Base-by-base conservation (phyloP, 2,113 vertebrate species). In the Malurus alboscapulatus region DNA sequence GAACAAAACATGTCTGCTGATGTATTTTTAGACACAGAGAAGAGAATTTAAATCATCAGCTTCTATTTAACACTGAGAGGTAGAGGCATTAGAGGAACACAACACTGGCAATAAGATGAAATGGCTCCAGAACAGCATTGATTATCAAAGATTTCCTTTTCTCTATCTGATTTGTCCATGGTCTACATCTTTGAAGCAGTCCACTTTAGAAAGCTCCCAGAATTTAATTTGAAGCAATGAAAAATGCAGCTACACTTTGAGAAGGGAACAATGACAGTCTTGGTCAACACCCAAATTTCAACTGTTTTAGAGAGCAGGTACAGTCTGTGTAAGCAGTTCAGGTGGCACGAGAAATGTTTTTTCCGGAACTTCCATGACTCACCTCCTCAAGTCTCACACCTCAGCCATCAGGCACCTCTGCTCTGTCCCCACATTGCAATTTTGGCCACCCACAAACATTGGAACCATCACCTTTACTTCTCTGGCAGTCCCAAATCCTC, bases 321-420 rank as follows among this genome's bases (percentile, higher is more conserved):
- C 8, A 13, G 34, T 6, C 71, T 16, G 21, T 4, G 1, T 16
- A 65, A 72, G 36, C 40, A 90, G 44, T 44, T 51, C 40, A 67
- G 10, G 32, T 18, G 18, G 16, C 72, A 80, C 0, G 0, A 76
- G 25, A 59, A 91, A 80, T 6, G 11, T 4, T 42, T 45, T 67
- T 25, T 61, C 50, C 61, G 50, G 38, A 13, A 48, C 20, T 59
- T 76, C 10, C 6, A 18, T 3, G 7, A 38, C 11, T 79, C 14
- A 27, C 14, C 10, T 71, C 36, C 36, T 77, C 38, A 66, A 45
- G 66, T 54, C 29, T 67, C 51, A 36, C 38, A n/a, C 7, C n/a
- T 66, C 57, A 48, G 27, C 25, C 44, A 69, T 9, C 13, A 47
- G 25, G 22, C 20, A 63, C 4, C 71, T 48, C 72, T 51, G 40